Conservation (phyloP, 1,140 invertebrate species). For the Drosophila bipectinata region DNA sequence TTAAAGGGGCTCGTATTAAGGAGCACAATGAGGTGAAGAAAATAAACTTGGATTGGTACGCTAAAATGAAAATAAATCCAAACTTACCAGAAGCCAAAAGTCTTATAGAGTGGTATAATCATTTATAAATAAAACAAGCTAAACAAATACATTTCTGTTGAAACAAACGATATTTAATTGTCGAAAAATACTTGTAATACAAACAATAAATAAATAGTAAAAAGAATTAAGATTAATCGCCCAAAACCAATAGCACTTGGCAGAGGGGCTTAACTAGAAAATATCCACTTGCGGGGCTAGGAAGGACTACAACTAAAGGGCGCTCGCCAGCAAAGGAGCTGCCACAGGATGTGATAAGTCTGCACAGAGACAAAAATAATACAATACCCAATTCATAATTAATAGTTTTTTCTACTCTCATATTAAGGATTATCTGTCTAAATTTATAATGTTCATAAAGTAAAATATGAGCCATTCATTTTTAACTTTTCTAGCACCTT, state of each 20-base stretch:
- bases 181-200: constrained; percentile 58
- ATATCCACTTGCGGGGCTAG: constrained; percentile 49
- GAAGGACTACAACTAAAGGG: constrained; percentile 46
- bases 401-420: not conserved
- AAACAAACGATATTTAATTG: constrained; percentile 39
- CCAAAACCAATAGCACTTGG: constrained; percentile 41
- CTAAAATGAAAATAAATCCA: constrained; percentile 9
- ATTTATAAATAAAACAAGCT: too few relatives aligned
- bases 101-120: not conserved
- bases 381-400: constrained; percentile 9
- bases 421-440: too few relatives aligned
- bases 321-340: constrained; percentile 21
- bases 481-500: too few relatives aligned
- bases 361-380: constrained; percentile 22
- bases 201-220: constrained; percentile 77
- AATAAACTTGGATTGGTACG: not conserved
- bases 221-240: constrained; percentile 55
- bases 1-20: not conserved
- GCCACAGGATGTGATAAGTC: constrained; percentile 35
- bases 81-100: not conserved
- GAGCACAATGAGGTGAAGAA: not conserved
- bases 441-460: too few relatives aligned
- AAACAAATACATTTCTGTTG: constrained; percentile 4
- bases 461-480: too few relatives aligned
- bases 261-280: constrained; percentile 54